Conservation (phyloP, 2,797 vertebrate species). For the Amphiprion clarkii region DNA sequence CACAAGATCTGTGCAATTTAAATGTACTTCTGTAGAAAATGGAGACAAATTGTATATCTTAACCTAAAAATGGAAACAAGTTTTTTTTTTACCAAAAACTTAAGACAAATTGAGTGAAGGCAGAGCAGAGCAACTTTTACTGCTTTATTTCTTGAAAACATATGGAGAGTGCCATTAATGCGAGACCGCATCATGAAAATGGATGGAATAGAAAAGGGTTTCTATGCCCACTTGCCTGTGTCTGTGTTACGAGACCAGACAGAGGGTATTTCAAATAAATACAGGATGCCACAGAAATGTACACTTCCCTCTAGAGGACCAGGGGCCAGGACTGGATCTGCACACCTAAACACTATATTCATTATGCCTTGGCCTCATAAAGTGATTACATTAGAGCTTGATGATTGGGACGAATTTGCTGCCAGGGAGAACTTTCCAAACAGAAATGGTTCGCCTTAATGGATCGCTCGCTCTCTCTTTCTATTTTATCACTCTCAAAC, state of each 20-base stretch:
- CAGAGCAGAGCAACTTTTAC: conserved; percentile 68
- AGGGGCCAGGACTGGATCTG: conserved; percentile 68
- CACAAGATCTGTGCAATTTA: conserved; percentile 35
- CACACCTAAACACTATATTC: conserved; percentile 84
- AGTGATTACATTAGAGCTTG: conserved; percentile 81
- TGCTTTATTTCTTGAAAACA: conserved; percentile 73
- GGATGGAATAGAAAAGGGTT: conserved; percentile 75
- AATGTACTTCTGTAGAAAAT: conserved; percentile 47
- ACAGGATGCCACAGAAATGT: conserved; percentile 85
- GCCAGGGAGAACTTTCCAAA: conserved; percentile 80
- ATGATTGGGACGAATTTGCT: conserved; percentile 81
- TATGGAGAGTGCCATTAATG: conserved; percentile 70
- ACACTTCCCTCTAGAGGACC: conserved; percentile 78
- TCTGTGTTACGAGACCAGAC: conserved; percentile 80
- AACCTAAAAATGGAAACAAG: conserved; percentile 74
- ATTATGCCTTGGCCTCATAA: conserved; percentile 80
- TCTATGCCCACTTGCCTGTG: conserved; percentile 79
- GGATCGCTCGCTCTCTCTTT: conserved; percentile 57
- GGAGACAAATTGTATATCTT: conserved; percentile 68
- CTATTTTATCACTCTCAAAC: conserved; percentile 77
- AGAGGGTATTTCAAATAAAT: conserved; percentile 86
- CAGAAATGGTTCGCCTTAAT: conserved; percentile 71
- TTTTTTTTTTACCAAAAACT: conserved; percentile 43
- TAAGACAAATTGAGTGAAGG: conserved; percentile 73
- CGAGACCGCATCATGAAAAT: conserved; percentile 77